A percentile compares a stretch with the other conserved stretches of the same genome.
phyloP scores from a whole-genome alignment of 2,113 vertebrate genomes.

The Channa maculata region DNA sequence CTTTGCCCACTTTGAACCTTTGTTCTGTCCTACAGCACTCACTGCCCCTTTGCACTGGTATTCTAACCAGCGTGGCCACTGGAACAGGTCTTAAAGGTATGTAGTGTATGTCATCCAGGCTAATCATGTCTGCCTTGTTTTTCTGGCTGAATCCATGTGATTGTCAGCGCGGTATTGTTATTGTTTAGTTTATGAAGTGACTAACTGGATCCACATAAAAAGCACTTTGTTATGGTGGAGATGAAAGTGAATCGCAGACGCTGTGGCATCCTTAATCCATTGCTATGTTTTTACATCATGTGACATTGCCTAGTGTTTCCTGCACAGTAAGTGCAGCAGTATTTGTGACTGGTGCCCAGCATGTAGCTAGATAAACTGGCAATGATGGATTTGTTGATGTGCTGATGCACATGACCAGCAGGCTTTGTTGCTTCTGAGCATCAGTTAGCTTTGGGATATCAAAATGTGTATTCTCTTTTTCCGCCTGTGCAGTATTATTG shows the following conservation, averaged over 20 bases:
- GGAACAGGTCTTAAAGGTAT: conserved; percentile 59
- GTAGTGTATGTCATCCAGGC: conserved; percentile 13
- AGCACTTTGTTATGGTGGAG: not conserved
- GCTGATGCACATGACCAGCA: not conserved
- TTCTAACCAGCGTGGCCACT: conserved; percentile 42
- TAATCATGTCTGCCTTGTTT: not conserved
- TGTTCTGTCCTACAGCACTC: conserved; percentile 39
- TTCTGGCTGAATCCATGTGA: not conserved
- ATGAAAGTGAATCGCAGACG: not conserved
- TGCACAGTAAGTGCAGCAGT: not conserved
- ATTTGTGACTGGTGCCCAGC: not conserved
- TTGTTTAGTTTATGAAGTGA: not conserved
- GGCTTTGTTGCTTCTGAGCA: no score
- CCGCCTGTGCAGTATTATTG: not conserved
- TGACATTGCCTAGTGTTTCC: conserved; percentile 5
- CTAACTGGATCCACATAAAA: not conserved
- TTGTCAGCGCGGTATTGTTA: not conserved
- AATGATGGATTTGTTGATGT: not conserved
- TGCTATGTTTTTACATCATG: not conserved
- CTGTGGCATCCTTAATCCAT: not conserved
- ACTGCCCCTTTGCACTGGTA: conserved; percentile 14
- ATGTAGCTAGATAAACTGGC: not conserved
- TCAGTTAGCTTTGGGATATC: no score
- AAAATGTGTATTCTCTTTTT: not conserved
- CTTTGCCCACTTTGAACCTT: conserved; percentile 78